Base-by-base conservation (phyloP, 2,888 invertebrate species). In the Pseudanteris insignis region DNA sequence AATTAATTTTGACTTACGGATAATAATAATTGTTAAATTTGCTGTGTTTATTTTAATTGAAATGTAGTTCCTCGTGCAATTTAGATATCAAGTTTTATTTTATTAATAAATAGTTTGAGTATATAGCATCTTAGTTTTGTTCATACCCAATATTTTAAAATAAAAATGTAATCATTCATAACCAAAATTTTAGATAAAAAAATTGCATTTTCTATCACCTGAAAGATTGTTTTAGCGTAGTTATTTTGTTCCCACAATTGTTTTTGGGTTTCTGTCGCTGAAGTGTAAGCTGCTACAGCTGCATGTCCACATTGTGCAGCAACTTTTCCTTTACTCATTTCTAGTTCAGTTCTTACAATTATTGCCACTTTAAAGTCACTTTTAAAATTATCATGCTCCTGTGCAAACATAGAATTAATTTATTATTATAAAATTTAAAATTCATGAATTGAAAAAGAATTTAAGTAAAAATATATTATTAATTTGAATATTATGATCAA, bases 261-360 rank as follows among this genome's bases (percentile, higher is more conserved):
- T 85, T 84, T 0, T 89, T 88, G 66, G 88, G 85, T 50, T 82
- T 84, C 32, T 83, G 80, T 0, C n/a, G 89, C 87, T 69, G 88
- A 86, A 65, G 91, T 90, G 71, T 90, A 94, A 1, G 91, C 92
- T 8, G 89, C 89, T 0, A 96, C 91, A 0, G 95, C 91, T n/a
- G 93, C 96, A 78, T 96, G 96, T n/a, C 90, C 87, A 81, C 94
- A 95, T 79, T 96, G 96, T 0, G 96, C 92, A 2, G 93, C 96
- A 28, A 93, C 89, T 83, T 96, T 96, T 1, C 96, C 94, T 83
- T 95, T 95, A 8, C 92, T 90, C 96, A 96, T 96, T 79, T 92
- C 92, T 2, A 96, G 82, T 72, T 96, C 96, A 74, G 88, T 92
- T 70, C 96, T 83, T 2, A 96, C 90, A 1, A 94, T 90, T 65